Evolutionary conservation across 2,797 vertebrate genomes (phyloP).

Genomic region (Morelia viridis): DNA sequence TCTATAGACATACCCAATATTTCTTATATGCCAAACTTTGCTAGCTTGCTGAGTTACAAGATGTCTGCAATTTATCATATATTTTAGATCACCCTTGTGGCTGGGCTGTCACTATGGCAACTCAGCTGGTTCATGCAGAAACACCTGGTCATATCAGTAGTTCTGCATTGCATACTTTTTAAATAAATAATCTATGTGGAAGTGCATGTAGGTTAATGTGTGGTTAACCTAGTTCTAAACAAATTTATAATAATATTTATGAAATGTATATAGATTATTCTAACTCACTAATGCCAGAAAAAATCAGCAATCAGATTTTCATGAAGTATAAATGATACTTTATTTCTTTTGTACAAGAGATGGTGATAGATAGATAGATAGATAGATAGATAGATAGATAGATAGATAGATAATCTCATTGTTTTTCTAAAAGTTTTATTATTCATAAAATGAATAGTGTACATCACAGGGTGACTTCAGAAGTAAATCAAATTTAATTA

Average conservation of each 20-base stretch:
- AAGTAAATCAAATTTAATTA: background rate
- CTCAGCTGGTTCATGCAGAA: conserved; percentile 49
- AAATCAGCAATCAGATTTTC: conserved; percentile 46
- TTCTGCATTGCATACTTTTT: conserved; percentile 52
- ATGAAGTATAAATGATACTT: conserved; percentile 34
- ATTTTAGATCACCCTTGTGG: conserved; percentile 56
- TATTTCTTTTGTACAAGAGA: background rate
- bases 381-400: too few species aligned
- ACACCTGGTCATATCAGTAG: conserved; percentile 56
- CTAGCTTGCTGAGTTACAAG: conserved; percentile 49
- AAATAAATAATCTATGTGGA: conserved; percentile 69
- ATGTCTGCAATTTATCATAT: conserved; percentile 53
- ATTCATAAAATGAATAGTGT: background rate
- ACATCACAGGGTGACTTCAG: background rate
- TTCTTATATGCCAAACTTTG: conserved; percentile 53
- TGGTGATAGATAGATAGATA: background rate
- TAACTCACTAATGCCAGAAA: conserved; percentile 53
- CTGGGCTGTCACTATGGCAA: conserved; percentile 65
- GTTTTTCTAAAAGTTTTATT: background rate
- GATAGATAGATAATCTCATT: background rate
- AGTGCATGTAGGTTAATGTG: conserved; percentile 68
- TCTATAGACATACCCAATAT: conserved; percentile 54
- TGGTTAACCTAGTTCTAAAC: conserved; percentile 60
- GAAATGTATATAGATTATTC: conserved; percentile 67
- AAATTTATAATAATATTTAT: conserved; percentile 68